Conservation (phyloP, 2,797 vertebrate genomes). For the Manis javanica region DNA sequence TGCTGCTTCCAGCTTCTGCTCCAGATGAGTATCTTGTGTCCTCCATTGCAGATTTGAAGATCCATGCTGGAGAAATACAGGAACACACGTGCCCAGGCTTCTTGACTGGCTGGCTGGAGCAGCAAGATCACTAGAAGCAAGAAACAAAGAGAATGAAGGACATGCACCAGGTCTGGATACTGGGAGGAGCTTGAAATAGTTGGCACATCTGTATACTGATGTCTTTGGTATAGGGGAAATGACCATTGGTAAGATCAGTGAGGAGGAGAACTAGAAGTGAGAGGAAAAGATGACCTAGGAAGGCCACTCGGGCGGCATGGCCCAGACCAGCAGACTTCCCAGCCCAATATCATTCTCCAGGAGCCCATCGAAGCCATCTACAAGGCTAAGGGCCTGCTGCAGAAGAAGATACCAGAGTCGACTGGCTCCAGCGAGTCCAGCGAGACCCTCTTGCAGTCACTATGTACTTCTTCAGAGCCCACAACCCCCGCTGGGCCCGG, state of each 20-base stretch:
- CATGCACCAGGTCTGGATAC: constrained; percentile 96
- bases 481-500: constrained; percentile 87
- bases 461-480: constrained; percentile 85
- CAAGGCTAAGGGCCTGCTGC: constrained; percentile 91
- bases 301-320: constrained; percentile 97
- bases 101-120: constrained; percentile 95
- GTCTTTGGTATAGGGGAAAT: constrained; percentile 98
- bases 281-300: constrained; percentile 79
- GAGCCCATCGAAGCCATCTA: constrained; percentile 98
- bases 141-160: constrained; percentile 96
- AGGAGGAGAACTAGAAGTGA: constrained; percentile 98
- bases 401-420: constrained; percentile 95
- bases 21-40: constrained; percentile 95
- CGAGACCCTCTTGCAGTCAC: constrained; percentile 90
- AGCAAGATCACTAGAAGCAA: constrained; percentile 90
- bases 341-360: constrained; percentile 95
- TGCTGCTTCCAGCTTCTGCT: constrained; percentile 85
- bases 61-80: constrained; percentile 97
- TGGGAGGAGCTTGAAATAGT: constrained; percentile 97
- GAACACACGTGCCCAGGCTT: constrained; percentile 97
- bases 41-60: constrained; percentile 93
- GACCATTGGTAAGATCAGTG: constrained; percentile 97
- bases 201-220: constrained; percentile 97
- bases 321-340: constrained; percentile 95
- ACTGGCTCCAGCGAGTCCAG: constrained; percentile 96